phyloP scores from a whole-genome alignment of 37 sponge, comb jelly and placozoan genomes.

The Aphrocallistes beatrix region DNA sequence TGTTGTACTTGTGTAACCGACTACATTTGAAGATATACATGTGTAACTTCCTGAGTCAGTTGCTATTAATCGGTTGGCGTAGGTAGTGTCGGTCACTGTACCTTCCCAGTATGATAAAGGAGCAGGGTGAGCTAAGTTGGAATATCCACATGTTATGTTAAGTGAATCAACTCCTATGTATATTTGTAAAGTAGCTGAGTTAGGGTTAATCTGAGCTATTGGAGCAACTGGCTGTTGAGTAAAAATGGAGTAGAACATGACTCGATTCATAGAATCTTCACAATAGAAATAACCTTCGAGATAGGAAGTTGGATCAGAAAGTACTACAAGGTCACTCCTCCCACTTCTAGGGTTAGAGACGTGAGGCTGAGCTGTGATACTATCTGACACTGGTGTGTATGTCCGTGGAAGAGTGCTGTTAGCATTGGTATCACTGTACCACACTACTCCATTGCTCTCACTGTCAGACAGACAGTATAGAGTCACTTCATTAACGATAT shows the following conservation, averaged over 20 bases:
- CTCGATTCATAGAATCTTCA: not conserved
- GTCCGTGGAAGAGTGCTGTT: not conserved
- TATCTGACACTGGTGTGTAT: not conserved
- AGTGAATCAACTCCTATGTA: not conserved
- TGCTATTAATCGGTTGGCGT: not conserved
- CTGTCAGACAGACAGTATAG: constrained; percentile 14
- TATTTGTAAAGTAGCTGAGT: not conserved
- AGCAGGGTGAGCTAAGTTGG: not conserved
- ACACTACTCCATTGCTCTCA: not conserved
- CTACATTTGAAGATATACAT: not conserved
- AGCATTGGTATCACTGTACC: not conserved
- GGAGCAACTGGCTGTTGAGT: not conserved
- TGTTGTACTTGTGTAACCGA: not conserved
- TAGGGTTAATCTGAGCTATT: not conserved
- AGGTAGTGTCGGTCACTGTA: not conserved
- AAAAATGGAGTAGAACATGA: not conserved
- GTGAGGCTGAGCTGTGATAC: not conserved
- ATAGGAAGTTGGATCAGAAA: not conserved
- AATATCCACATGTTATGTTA: not conserved
- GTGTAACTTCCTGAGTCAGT: not conserved
- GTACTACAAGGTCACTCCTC: not conserved
- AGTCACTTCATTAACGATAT: not conserved
- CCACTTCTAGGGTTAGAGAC: not conserved
- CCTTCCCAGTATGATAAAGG: not conserved
- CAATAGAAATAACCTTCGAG: not conserved